Percentiles rank a stretch among this genome's conserved stretches.
Conservation (phyloP, 2,113 vertebrate species). For the Corvus moneduloides region DNA sequence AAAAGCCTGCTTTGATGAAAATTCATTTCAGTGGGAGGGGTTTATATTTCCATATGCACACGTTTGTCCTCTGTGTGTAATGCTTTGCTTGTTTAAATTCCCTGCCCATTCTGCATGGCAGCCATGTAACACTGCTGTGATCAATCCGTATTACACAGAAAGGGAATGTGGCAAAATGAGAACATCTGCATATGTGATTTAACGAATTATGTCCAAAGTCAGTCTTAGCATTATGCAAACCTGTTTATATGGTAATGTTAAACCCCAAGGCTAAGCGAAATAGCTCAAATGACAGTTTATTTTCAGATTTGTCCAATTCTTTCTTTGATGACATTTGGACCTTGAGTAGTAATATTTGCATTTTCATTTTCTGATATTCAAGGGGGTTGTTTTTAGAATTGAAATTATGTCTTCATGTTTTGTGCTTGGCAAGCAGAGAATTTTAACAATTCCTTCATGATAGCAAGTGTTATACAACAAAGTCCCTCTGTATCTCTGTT, state of each 20-base stretch:
- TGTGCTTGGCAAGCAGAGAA: not conserved
- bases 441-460: not conserved
- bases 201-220: constrained; percentile 3
- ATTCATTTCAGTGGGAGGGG: not conserved
- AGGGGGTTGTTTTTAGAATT: not conserved
- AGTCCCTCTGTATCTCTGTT: not conserved
- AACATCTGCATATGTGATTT: not conserved
- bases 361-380: constrained; percentile 24
- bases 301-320: not conserved
- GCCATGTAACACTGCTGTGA: not conserved
- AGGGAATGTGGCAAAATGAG: not conserved
- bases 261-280: not conserved
- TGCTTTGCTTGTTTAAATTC: constrained; percentile 2
- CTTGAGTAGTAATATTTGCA: not conserved
- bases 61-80: not conserved
- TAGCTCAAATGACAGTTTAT: constrained; percentile 17
- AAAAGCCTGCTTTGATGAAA: not conserved
- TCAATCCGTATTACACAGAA: not conserved
- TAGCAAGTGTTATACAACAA: not conserved
- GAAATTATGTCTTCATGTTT: constrained; percentile 13
- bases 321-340: constrained; percentile 16
- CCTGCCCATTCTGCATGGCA: not conserved
- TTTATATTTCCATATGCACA: not conserved
- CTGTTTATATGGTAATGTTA: constrained; percentile 38
- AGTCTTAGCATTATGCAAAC: not conserved